Evolutionary conservation across 2,797 vertebrate species (phyloP).

Genomic region (Megaceryle alcyon): DNA sequence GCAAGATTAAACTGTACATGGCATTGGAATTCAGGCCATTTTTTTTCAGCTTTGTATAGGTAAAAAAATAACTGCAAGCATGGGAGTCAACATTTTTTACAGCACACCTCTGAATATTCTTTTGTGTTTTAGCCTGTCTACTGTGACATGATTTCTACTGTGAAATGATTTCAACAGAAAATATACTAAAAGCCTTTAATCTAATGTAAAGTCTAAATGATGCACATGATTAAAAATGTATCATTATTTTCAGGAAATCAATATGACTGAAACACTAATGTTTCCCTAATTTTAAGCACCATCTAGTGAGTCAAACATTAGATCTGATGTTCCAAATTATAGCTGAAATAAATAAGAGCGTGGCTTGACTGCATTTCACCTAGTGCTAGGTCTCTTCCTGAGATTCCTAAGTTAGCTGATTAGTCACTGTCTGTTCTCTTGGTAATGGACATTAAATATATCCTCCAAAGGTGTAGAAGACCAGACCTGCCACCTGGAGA

Average conservation of each 20-base stretch:
- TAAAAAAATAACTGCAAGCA: neutral
- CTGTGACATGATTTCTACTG: too few species aligned
- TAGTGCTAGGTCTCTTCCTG: neutral
- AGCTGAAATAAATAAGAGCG: neutral
- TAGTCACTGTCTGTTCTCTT: neutral
- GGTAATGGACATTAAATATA: conserved; percentile 15
- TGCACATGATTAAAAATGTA: neutral
- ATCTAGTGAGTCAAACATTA: conserved; percentile 3
- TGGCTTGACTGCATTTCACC: neutral
- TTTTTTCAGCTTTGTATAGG: neutral
- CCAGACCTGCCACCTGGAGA: neutral
- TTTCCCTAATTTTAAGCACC: conserved; percentile 28
- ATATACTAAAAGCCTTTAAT: neutral
- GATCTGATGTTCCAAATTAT: neutral
- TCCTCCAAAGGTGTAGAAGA: neutral
- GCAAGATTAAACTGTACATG: neutral
- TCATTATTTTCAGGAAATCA: conserved; percentile 17
- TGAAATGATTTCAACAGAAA: conserved; percentile 8
- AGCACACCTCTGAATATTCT: neutral
- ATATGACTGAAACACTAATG: neutral
- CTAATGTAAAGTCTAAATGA: conserved; percentile 12
- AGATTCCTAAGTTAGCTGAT: neutral
- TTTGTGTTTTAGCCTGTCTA: neutral
- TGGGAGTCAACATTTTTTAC: neutral
- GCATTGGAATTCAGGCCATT: neutral